Base-by-base conservation (phyloP, 2,113 vertebrate genomes). In the Syngnathoides biaculeatus region DNA sequence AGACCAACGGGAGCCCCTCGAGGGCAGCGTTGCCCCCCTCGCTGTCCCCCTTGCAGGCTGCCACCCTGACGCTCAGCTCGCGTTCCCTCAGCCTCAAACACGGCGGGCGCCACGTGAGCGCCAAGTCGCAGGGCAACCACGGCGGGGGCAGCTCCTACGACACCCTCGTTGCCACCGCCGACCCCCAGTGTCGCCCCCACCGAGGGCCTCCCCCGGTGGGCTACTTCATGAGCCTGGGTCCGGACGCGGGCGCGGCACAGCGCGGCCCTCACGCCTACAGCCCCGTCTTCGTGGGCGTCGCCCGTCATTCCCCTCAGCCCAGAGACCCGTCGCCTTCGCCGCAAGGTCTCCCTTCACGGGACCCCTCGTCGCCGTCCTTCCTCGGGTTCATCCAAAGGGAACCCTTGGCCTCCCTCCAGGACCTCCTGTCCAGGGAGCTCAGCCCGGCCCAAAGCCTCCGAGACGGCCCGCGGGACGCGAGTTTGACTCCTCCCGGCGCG, bases 51-150 rank as follows among this genome's bases (percentile, higher is more conserved):
- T 52, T 65, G 48, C 27, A 76, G 26, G 39, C 69, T 55, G 65
- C 78, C 62, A 89, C 93, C 56, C 86, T 90, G 75, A 91, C 92
- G 0, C 90, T 94, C 68, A 95, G 93, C 84, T 92, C 95, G 8
- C 94, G 94, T 48, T 95, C 95, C 0, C 90, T 96, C 72, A 95
- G 93, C 73, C 91, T 98, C 73, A 97, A 95, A 89, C 94, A 95
- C 14, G 90, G 89, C 27, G 80, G 92, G 7, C 92, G 93, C 73
- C 92, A 91, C 71, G 90, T 91, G 38, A 90, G 92, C 6, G 92
- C 92, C 82, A 94, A 93, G n/a, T 62, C 93, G 59, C 89, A 93
- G 69, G 90, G 92, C 26, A 95, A 91, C 84, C 93, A 94, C 13
- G 11, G 12, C 78, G 95, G 93, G 80, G 95, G 94, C 80, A 87